A percentile compares a stretch with the other conserved stretches of the same genome.
phyloP scores from a whole-genome alignment of 2,888 invertebrate species.

The Embidobia sp. region DNA sequence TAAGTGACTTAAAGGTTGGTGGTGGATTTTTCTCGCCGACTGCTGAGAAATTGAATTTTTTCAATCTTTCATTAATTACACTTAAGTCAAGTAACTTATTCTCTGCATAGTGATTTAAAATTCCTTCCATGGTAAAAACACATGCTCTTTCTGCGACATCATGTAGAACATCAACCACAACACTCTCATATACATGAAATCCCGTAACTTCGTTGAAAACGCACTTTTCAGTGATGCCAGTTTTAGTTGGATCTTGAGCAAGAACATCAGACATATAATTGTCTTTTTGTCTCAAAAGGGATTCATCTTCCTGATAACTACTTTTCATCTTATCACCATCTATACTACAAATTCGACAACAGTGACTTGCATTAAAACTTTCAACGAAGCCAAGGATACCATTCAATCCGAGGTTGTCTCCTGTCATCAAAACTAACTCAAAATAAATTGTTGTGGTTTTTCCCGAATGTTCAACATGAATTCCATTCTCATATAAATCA shows the following conservation, averaged over 20 bases:
- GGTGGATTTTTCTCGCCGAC: slow-evolving; percentile 9
- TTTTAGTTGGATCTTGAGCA: not conserved
- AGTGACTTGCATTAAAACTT: slow-evolving; percentile 2
- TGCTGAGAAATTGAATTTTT: not conserved
- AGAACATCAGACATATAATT: slow-evolving; percentile 1
- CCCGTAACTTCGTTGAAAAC: not conserved
- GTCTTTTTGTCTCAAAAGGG: not conserved
- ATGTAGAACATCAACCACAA: slow-evolving; percentile 1
- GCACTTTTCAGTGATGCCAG: slow-evolving; percentile 10
- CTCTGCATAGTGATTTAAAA: not conserved
- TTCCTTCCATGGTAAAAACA: not conserved
- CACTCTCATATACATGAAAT: not conserved
- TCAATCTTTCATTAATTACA: slow-evolving; percentile 4
- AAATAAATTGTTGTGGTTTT: slow-evolving; percentile 4
- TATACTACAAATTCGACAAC: not conserved
- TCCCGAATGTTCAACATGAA: slow-evolving; percentile 8
- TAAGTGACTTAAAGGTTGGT: not conserved
- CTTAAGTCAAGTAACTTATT: not conserved
- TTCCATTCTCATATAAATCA: slow-evolving; percentile 10
- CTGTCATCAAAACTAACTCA: slow-evolving; percentile 10
- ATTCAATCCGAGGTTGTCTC: slow-evolving; percentile 20
- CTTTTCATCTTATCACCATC: slow-evolving; percentile 1
- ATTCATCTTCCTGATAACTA: slow-evolving; percentile 13
- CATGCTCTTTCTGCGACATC: slow-evolving; percentile 2
- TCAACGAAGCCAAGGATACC: slow-evolving; percentile 8